Evolutionary conservation across 2,888 invertebrate species (phyloP), one percentile per base, ranked within the genome.

Genomic region (Poecilus cupreus): DNA sequence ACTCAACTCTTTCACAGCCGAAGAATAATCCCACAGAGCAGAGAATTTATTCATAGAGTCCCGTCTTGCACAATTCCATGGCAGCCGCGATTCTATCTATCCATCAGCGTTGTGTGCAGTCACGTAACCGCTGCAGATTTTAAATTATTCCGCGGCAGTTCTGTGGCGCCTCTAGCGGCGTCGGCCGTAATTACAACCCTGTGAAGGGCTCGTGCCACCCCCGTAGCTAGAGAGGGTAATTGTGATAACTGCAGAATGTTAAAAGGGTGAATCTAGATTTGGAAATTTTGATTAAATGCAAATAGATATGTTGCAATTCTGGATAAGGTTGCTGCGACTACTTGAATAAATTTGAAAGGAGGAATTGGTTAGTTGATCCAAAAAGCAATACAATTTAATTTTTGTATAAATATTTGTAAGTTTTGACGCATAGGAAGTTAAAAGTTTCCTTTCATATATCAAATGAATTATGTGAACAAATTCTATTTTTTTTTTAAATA

Each of bases 101-200:
- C 79, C 79, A 79, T 51, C 70, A 49, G 49, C 22, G 37, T 70
- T 46, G 72, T 80, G 72, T 80, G 70, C 72, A 80, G 70, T 70
- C 80, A 80, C 80, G 80, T 79, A 70, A 32, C 60, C 37, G 72
- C 22, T 57, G 57, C 72, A 51, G 80, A 80, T 80, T 80, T 80
- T 80, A 80, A 80, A 80, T 80, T 57, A 80, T 80, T 68, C 80
- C 70, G 68, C 76, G 76, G 70, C 68, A 51, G 37, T 13, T 64
- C 78, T 78, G 64, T 46, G 26, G 49, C 75, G 49, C 75, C 75
- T 75, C 46, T 51, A 13, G 51, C 51, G 18, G 18, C 51, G 1
- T 18, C 13, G 18, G 51, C 8, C 13, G 51, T 51, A 51, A 51
- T 51, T 51, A 51, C 10, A 51, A 10, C 20, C 4, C 51, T 51